These are phyloP conservation scores for Leptinotarsa rubiginosa DNA, from an alignment of 2,888 invertebrate species.

Conservation along the genomic window DNA sequence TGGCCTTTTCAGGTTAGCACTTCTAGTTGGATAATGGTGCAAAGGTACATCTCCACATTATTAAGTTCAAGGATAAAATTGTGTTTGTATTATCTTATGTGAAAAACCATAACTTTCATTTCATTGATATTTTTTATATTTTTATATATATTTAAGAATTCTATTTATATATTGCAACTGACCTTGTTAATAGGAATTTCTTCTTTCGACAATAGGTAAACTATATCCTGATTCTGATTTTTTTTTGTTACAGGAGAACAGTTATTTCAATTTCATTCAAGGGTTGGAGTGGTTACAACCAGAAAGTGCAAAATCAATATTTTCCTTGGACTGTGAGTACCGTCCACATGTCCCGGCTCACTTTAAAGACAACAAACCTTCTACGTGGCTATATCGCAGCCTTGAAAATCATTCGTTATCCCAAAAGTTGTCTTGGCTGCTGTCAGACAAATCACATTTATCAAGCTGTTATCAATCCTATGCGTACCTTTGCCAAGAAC, in stretches of 20 bases:
- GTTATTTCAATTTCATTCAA: slow-evolving; percentile 71
- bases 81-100: no score
- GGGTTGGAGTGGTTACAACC: slow-evolving; percentile 73
- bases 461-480: slow-evolving; percentile 70
- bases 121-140: no score
- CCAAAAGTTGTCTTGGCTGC: slow-evolving; percentile 72
- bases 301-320: slow-evolving; percentile 68
- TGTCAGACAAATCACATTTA: slow-evolving; percentile 73
- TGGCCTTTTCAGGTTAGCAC: no score
- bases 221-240: no score
- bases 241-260: slow-evolving; percentile 65
- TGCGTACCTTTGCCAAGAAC: slow-evolving; percentile 72
- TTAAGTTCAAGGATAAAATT: no score
- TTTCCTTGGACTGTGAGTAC: slow-evolving; percentile 65
- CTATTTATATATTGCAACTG: no score
- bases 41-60: no score
- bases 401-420: slow-evolving; percentile 71
- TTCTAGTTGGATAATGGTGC: no score
- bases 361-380: slow-evolving; percentile 68
- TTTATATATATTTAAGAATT: no score
- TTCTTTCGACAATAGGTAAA: no score
- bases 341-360: slow-evolving; percentile 65
- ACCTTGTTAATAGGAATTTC: no score
- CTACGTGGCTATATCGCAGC: slow-evolving; percentile 69
- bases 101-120: no score